A percentile compares a stretch with the other conserved stretches of the same genome.
Evolutionary conservation across 2,888 invertebrate genomes (phyloP).

Genomic region (Papilio protenor): DNA sequence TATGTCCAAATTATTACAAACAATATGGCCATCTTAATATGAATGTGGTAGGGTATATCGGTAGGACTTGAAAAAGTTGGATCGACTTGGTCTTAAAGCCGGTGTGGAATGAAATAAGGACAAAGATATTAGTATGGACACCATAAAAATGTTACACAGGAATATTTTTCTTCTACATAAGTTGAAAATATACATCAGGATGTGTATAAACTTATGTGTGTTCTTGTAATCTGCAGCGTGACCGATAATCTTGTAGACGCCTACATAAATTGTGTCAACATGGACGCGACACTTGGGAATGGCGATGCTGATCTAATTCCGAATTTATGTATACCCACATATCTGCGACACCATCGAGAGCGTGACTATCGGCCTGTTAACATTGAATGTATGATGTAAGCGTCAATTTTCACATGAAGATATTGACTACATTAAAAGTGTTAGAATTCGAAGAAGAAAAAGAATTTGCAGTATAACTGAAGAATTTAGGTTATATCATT

Average conservation of each 20-base stretch:
- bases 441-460: background rate
- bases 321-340: conserved; percentile 45
- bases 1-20: background rate
- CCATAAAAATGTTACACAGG: background rate
- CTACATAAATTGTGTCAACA: conserved; percentile 70
- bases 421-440: background rate
- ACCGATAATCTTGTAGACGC: conserved; percentile 64
- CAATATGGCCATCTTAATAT: no score
- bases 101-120: no score
- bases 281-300: conserved; percentile 54
- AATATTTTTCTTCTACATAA: background rate
- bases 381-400: conserved; percentile 1
- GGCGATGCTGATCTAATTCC: conserved; percentile 58
- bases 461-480: background rate
- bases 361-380: background rate
- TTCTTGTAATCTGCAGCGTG: conserved; percentile 51
- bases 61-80: no score
- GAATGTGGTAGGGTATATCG: no score
- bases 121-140: background rate
- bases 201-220: background rate
- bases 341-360: conserved; percentile 45
- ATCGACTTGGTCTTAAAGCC: no score
- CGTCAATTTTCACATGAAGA: background rate
- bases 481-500: no score
- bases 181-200: background rate